phyloP scores from a whole-genome alignment of 2,888 invertebrate species.

The Leptinotarsa rubiginosa region DNA sequence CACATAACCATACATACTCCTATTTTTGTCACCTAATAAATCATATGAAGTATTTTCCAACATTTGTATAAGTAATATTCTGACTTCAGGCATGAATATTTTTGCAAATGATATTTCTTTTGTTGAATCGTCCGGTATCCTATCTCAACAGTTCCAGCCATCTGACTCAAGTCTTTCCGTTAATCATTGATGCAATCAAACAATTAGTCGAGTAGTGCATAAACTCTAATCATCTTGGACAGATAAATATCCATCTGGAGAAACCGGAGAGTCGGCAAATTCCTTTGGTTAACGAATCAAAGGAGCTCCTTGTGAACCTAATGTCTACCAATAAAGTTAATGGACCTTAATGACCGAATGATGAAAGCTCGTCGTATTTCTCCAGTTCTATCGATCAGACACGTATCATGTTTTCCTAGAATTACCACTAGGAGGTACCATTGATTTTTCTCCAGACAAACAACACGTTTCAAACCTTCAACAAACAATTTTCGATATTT shows the following conservation, averaged over 20 bases:
- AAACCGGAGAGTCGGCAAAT: constrained; percentile 15
- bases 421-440: not conserved
- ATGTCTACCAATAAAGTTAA: constrained; percentile 24
- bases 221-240: constrained; percentile 8
- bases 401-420: not conserved
- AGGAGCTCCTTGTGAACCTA: constrained; percentile 20
- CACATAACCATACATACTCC: too few species aligned
- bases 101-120: too few species aligned
- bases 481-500: too few species aligned
- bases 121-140: not conserved
- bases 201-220: constrained; percentile 18
- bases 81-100: not conserved
- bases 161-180: not conserved
- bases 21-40: too few species aligned
- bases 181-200: constrained; percentile 4
- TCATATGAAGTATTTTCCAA: too few species aligned
- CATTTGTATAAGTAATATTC: too few species aligned
- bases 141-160: not conserved
- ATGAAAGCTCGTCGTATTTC: constrained; percentile 8
- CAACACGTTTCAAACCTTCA: too few species aligned
- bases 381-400: not conserved
- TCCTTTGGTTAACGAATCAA: constrained; percentile 15
- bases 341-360: constrained; percentile 23
- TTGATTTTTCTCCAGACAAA: too few species aligned
- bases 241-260: constrained; percentile 1